Conservation (phyloP, 2,888 invertebrate genomes). For the Synanthedon vespiformis region DNA sequence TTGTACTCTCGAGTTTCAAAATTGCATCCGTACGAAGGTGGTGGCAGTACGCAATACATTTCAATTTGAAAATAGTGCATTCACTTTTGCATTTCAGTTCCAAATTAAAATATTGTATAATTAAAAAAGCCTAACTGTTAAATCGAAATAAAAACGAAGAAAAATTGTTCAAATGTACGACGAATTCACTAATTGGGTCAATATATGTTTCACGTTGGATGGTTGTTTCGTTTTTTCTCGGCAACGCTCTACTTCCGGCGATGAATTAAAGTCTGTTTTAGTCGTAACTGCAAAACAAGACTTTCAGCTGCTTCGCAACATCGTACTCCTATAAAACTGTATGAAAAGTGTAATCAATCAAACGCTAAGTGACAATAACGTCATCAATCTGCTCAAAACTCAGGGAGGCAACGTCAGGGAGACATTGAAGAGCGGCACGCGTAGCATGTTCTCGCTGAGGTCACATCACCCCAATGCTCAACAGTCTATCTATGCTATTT, state of each 20-base stretch:
- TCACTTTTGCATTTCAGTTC: no score
- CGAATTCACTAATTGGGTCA: background rate
- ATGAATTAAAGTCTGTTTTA: background rate
- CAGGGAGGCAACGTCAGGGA: slow-evolving; percentile 12
- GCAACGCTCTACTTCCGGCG: background rate
- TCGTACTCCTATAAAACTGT: slow-evolving; percentile 8
- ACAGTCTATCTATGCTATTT: no score
- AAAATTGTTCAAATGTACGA: background rate
- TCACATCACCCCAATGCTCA: background rate
- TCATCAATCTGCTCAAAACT: slow-evolving; percentile 41
- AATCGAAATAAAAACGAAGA: no score
- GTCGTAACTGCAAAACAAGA: background rate
- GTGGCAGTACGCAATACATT: no score
- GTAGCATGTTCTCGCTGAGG: slow-evolving; percentile 10
- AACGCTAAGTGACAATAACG: slow-evolving; percentile 29
- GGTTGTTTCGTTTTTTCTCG: background rate
- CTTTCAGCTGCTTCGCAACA: background rate
- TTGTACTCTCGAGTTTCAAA: no score
- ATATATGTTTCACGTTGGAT: background rate
- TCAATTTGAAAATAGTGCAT: no score
- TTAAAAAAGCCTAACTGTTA: no score
- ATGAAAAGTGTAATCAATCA: slow-evolving; percentile 35
- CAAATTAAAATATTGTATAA: no score
- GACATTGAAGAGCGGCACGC: slow-evolving; percentile 16
- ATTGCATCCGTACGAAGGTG: no score